Evolutionary conservation across 2,113 vertebrate genomes (phyloP), one percentile per base, ranked within the genome.

Genomic region (Cisticola juncidis): DNA sequence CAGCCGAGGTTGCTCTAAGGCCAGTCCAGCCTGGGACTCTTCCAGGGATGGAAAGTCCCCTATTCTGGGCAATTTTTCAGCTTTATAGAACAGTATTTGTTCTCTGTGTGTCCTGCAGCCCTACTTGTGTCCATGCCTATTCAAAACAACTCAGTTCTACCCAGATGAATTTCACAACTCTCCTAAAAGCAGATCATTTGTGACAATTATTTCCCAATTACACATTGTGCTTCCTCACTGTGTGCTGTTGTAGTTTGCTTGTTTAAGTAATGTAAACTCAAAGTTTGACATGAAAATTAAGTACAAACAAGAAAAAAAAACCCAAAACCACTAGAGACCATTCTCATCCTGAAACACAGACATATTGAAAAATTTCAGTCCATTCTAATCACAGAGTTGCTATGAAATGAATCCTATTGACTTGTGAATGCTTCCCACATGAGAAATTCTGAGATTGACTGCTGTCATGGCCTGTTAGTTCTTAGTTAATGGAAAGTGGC

Each of bases 41-140:
- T 12, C 20, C 61, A 76, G 40, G n/a, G 40, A 19, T 69, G 70
- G 40, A 4, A 24, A 31, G 1, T 4, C 9, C 24, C 35, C 21
- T 42, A 0, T 11, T 48, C 29, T 15, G 54, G 40, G 47, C 8
- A 35, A 4, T 47, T 69, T 12, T 24, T 35, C 38, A 53, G 33
- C 38, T 26, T 33, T 65, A 0, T 3, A 26, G 24, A 16, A 4
- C 2, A 0, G 2, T 15, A 11, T 57, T 61, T 66, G 6, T 14
- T 62, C 36, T 74, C n/a, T 36, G 33, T n/a, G 31, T 13, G 0
- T 26, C 35, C 33, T 81, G 60, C 69, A 70, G 36, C 50, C 23
- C 72, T 72, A 15, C 58, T 47, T 7, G 14, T n/a, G 60, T 6
- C 62, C 23, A 1, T 2, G 5, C 19, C 60, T 50, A 6, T 22